Evolutionary conservation across 2,797 vertebrate species (phyloP), one percentile per base, ranked within the genome.

Genomic region (Mormyrus proboscirostris): DNA sequence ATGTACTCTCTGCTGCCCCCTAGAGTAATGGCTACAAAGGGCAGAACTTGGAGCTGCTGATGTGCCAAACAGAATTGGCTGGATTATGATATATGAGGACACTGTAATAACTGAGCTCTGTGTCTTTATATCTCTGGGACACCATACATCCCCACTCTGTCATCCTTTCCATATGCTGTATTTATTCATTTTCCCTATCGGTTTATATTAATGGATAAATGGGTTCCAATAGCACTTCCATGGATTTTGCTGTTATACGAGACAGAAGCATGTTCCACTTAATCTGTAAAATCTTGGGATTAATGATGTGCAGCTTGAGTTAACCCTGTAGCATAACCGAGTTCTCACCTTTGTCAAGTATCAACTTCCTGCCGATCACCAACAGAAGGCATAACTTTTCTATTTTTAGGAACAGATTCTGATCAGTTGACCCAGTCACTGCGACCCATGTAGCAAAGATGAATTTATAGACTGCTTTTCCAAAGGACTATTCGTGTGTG

Each of bases 241-340:
- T 62, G 82, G 53, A 89, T 89, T 89, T 59, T 38, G 12, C 3
- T n/a, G 22, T 47, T 84, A 62, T 59, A 55, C 85, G 88, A 84
- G 88, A 12, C 51, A 55, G 19, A 88, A 62, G 41, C 55, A 62
- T 79, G 57, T 85, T 59, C 41, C 38, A 49, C 41, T 59, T 57
- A 47, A 51, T 79, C 49, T 88, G 22, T 29, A 55, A 55, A 38
- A 38, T 73, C 38, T 22, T 38, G 12, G 29, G 53, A 12, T n/a
- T 33, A 88, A 79, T 16, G 49, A 41, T 53, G 14, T 12, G 47
- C 65, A 79, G 25, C 38, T 29, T 25, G 88, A 79, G 4, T 73
- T 88, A 59, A 10, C 16, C 51, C 19, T 57, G 16, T 57, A 62
- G 47, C 19, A 50, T 83, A 5, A 57, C 14, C 5, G 50, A 55